phyloP scores from a whole-genome alignment of 53 echinoderm and acorn worm species.

The Luidia sarsii region DNA sequence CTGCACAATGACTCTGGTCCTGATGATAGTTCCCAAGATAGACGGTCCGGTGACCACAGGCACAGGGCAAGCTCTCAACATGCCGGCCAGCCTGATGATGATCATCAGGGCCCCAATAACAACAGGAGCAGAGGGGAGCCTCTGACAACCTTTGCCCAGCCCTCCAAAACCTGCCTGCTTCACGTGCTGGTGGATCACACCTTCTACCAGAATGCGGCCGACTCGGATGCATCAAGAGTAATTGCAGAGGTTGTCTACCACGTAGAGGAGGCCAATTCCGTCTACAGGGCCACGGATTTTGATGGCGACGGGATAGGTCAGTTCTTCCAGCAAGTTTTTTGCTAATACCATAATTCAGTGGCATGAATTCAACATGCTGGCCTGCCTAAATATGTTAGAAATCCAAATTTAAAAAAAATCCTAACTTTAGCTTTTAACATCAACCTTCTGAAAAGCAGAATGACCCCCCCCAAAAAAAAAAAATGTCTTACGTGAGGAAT shows the following conservation, averaged over 20 bases:
- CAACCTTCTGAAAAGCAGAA: too few species aligned
- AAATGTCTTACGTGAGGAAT: too few species aligned
- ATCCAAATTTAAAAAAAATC: too few species aligned
- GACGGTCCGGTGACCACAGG: neutral
- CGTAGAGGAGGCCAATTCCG: conserved; percentile 41
- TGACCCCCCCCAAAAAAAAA: too few species aligned
- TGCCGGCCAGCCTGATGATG: neutral
- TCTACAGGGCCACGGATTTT: conserved; percentile 65
- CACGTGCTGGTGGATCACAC: conserved; percentile 64
- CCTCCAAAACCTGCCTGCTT: conserved; percentile 46
- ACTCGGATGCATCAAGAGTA: conserved; percentile 6
- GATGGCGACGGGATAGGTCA: conserved; percentile 63
- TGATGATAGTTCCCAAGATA: neutral
- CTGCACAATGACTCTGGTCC: too few species aligned
- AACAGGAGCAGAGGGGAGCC: neutral
- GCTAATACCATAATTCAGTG: neutral
- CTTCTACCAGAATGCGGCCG: conserved; percentile 43
- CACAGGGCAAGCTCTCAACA: neutral
- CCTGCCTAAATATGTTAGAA: too few species aligned
- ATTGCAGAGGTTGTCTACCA: conserved; percentile 58
- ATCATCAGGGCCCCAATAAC: neutral
- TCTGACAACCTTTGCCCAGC: neutral
- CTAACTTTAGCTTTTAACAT: too few species aligned
- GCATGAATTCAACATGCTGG: neutral
- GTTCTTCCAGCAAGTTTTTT: neutral